These are phyloP conservation scores for Stenoptilia bipunctidactyla DNA, from an alignment of 2,888 invertebrate genomes.

Conservation along the genomic window DNA sequence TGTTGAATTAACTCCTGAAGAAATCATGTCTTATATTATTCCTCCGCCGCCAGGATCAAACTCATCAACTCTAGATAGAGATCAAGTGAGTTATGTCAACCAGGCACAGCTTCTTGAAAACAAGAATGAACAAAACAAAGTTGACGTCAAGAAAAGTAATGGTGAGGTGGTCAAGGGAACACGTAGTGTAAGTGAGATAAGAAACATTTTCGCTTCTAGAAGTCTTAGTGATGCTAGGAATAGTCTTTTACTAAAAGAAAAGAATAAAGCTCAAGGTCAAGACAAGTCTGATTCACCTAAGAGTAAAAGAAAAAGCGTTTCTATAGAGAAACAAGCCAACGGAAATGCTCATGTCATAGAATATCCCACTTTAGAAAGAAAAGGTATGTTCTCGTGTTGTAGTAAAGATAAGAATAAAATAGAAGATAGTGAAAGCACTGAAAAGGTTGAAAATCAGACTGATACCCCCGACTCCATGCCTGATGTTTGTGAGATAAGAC, in stretches of 20 bases:
- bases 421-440: constrained; percentile 59
- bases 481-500: constrained; percentile 68
- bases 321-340: constrained; percentile 49
- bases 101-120: constrained; percentile 45
- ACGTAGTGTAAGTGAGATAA: constrained; percentile 66
- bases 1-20: constrained; percentile 83
- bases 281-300: constrained; percentile 56
- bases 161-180: constrained; percentile 70
- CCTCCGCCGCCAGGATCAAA: constrained; percentile 80
- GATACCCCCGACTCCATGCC: constrained; percentile 56
- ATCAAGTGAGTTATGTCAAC: constrained; percentile 47
- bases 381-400: constrained; percentile 80
- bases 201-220: constrained; percentile 63
- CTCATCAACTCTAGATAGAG: constrained; percentile 56
- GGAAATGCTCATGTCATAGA: constrained; percentile 74
- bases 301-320: constrained; percentile 52
- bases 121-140: constrained; percentile 27
- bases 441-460: constrained; percentile 39
- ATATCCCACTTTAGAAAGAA: constrained; percentile 79
- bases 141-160: constrained; percentile 39
- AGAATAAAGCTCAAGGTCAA: constrained; percentile 38
- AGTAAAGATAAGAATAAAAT: constrained; percentile 71
- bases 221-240: constrained; percentile 64
- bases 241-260: constrained; percentile 60
- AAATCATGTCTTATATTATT: constrained; percentile 87